Evolutionary conservation across 2,113 vertebrate genomes (phyloP).

Genomic region (Motacilla tschutschensis): DNA sequence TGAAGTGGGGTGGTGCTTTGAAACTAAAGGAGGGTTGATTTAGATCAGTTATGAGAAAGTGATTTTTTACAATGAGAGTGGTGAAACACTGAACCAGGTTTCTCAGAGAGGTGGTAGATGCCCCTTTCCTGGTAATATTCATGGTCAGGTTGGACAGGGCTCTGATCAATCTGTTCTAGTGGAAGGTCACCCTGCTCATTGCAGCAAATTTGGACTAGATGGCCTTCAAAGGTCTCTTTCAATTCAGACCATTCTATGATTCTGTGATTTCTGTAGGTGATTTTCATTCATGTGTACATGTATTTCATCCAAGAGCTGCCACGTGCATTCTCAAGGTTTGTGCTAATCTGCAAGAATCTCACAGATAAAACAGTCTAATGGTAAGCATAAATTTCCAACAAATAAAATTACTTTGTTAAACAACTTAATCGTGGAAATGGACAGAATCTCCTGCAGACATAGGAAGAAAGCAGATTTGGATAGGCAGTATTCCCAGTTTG

Average conservation of each 20-base stretch:
- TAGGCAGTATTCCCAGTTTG: background rate
- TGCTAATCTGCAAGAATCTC: background rate
- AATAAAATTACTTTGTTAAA: background rate
- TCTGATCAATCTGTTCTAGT: background rate
- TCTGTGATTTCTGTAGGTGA: background rate
- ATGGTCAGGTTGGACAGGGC: background rate
- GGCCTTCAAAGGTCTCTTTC: background rate
- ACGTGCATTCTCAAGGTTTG: background rate
- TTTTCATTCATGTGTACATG: background rate
- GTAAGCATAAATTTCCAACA: background rate
- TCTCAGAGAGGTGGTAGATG: background rate
- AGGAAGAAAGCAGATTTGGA: background rate
- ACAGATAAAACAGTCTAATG: background rate
- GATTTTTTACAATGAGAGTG: background rate
- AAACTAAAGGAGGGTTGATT: background rate
- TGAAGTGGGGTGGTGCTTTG: background rate
- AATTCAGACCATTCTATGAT: background rate
- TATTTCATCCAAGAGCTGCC: background rate
- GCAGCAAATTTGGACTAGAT: background rate
- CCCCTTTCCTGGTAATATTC: background rate
- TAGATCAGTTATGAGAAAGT: background rate
- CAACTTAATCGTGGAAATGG: background rate
- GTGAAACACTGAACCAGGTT: background rate
- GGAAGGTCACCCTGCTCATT: background rate
- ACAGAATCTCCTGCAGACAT: background rate